phyloP scores from a whole-genome alignment of 2,113 vertebrate species.

The Erythrocercus mccallii region DNA sequence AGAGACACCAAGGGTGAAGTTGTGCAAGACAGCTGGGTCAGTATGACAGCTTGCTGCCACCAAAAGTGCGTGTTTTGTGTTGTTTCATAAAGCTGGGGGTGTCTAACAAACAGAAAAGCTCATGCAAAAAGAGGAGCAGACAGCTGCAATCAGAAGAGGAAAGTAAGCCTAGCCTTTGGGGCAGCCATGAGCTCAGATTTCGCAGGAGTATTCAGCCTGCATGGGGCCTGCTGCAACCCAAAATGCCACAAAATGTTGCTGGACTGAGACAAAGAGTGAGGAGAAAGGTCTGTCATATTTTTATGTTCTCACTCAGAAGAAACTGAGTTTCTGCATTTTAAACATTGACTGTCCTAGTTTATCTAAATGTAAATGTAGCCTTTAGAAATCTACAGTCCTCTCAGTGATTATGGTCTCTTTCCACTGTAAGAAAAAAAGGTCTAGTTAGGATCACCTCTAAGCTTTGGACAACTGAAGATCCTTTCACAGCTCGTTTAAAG shows the following conservation, averaged over 20 bases:
- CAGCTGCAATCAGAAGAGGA: not conserved
- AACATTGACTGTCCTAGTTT: fast-evolving
- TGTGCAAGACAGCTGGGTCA: slow-evolving; percentile 25
- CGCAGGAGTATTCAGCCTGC: not conserved
- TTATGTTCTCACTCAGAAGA: not conserved
- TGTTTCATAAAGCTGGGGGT: not conserved
- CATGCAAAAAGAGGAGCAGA: not conserved
- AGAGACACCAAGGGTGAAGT: not conserved
- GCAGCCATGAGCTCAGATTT: not conserved
- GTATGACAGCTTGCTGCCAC: not conserved
- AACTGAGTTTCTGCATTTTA: not conserved
- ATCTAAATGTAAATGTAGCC: not conserved
- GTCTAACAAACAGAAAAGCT: not conserved
- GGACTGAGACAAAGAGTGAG: not conserved
- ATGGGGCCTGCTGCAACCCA: slow-evolving; percentile 7
- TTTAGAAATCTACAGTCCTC: not conserved
- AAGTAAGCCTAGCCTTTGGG: slow-evolving; percentile 30
- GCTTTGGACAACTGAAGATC: not conserved
- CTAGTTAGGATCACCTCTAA: not conserved
- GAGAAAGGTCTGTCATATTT: not conserved
- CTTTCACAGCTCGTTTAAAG: not conserved
- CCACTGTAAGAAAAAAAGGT: not conserved
- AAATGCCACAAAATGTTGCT: not conserved
- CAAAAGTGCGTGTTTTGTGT: not conserved
- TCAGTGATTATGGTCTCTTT: not conserved